Conservation (phyloP, 2,797 vertebrate genomes). For the Halcyon smyrnensis region DNA sequence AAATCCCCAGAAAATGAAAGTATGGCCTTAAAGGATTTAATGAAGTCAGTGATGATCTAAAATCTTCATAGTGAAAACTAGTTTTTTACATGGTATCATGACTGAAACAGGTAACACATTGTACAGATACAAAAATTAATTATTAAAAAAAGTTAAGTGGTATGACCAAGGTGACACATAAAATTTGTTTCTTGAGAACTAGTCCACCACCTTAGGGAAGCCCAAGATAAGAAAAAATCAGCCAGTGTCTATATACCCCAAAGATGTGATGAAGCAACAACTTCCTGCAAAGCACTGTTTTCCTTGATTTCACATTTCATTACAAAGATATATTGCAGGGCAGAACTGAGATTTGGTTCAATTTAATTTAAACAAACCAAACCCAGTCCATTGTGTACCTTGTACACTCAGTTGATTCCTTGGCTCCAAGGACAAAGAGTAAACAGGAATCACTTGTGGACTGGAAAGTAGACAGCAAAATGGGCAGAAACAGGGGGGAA, state of each 20-base stretch:
- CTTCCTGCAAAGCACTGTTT: neutral
- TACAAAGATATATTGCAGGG: neutral
- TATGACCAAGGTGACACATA: neutral
- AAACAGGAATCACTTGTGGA: neutral
- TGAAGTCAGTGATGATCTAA: neutral
- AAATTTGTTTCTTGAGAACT: neutral
- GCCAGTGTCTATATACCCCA: neutral
- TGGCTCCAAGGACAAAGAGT: neutral
- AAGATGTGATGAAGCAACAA: neutral
- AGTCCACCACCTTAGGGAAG: neutral
- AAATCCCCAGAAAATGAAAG: neutral
- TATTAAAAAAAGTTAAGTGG: neutral
- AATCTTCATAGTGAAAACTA: neutral
- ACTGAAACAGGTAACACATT: neutral
- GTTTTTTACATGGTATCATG: rapidly evolving
- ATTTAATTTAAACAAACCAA: neutral
- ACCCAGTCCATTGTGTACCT: neutral
- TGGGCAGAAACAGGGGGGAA: neutral
- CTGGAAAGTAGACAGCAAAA: neutral
- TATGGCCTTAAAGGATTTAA: neutral
- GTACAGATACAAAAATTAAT: neutral
- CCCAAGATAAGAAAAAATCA: neutral
- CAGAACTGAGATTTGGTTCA: neutral
- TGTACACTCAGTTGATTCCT: neutral
- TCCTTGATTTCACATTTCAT: neutral